Conservation (phyloP, 2,113 vertebrate genomes). For the Merops nubicus region DNA sequence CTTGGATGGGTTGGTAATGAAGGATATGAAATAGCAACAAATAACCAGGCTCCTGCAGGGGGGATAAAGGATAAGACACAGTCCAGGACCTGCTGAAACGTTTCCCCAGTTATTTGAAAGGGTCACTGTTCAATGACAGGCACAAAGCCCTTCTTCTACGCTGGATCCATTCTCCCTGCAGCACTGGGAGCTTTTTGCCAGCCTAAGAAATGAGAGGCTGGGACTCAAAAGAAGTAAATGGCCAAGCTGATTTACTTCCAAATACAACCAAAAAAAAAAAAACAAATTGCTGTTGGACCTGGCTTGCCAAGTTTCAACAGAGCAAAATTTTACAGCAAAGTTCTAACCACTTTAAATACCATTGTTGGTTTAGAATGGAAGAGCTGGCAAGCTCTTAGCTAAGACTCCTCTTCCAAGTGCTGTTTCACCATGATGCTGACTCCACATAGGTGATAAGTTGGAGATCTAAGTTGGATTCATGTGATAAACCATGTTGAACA, state of each 20-base stretch:
- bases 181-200: not conserved
- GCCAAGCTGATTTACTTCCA: conserved; percentile 56
- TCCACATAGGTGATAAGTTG: fast-evolving
- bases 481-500: not conserved
- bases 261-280: not conserved
- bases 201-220: conserved; percentile 31
- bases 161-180: conserved; percentile 10
- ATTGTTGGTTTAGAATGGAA: conserved; percentile 38
- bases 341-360: conserved; percentile 33
- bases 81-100: not conserved
- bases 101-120: not conserved
- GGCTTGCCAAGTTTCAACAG: conserved; percentile 3
- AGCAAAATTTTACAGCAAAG: conserved; percentile 42
- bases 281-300: conserved; percentile 2
- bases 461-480: not conserved
- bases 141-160: not conserved
- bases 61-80: not conserved
- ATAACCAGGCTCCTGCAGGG: not conserved
- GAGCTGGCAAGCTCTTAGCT: not conserved
- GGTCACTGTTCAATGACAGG: conserved; percentile 20
- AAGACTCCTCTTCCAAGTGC: not conserved
- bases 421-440: not conserved
- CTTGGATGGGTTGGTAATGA: not conserved
- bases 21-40: not conserved
- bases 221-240: conserved; percentile 36